These are phyloP conservation scores for human (Homo sapiens) DNA, from an alignment of 2,113 vertebrate genomes.

Conservation along the genomic window GRCh38 chr9:28530501-28531000, in stretches of 20 bases:
- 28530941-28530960: background rate
- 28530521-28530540: conserved; percentile 44
- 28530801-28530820: background rate
- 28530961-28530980: background rate
- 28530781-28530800: background rate
- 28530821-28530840: background rate
- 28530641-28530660: background rate
- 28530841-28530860: background rate
- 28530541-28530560: background rate
- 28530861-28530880: background rate
- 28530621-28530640: background rate
- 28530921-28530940: background rate
- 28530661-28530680: conserved; percentile 55
- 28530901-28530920: background rate
- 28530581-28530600: background rate
- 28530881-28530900: background rate
- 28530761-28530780: background rate
- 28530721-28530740: background rate
- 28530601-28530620: conserved; percentile 18
- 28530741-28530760: background rate
- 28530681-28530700: conserved; percentile 18
- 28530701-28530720: background rate
- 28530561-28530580: background rate
- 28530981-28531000: conserved; percentile 5
- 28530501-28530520: background rate